Base-by-base conservation (phyloP, 2,888 invertebrate species). In the Cataglyphis cursor region DNA sequence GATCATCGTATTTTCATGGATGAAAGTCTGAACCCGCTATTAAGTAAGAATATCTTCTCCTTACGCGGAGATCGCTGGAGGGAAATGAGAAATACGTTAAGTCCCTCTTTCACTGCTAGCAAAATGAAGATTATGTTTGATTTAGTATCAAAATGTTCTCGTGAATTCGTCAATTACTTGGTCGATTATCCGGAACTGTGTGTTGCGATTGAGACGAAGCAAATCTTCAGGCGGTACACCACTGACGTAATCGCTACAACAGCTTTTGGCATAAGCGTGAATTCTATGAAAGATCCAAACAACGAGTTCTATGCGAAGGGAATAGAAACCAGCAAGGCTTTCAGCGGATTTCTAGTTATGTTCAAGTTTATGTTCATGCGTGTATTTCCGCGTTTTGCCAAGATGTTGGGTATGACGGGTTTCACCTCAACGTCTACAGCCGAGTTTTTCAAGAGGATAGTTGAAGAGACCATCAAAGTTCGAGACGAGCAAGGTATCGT, bases 221-320 rank as follows among this genome's bases (percentile, higher is more conserved):
- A 15, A 1, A 15, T 9, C 15, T 65, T 65, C 3, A 15, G 65
- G 15, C 24, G 65, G 1, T 65, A 65, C 12, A 95, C 96, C 0
- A 96, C 95, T 89, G 96, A 96, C 91, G 96, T 96, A 24, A 96
- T 96, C 18, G 96, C 96, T 0, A 96, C 96, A 0, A 94, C 95
- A 0, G 96, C 96, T 0, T 96, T 96, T 85, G 96, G 96, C 0
- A 94, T 96, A 1, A 94, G 95, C 83, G 95, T 96, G 0, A 95
- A 96, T 91, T 96, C 96, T 0, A 84, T 96, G 59, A 94, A 95
- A 73, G 94, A 96, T 31, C 95, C 93, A 38, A 92, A 96, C 0
- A 96, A 96, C 85, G 95, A 96, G 62, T 96, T 96, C 90, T 96
- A 95, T 87, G n/a, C 83, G 2, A 92, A 92, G 87, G 95, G 95